A percentile compares a stretch with the other conserved stretches of the same genome.
These are phyloP conservation scores for Sussaba pulchella DNA, from an alignment of 2,888 invertebrate species.

Conservation along the genomic window DNA sequence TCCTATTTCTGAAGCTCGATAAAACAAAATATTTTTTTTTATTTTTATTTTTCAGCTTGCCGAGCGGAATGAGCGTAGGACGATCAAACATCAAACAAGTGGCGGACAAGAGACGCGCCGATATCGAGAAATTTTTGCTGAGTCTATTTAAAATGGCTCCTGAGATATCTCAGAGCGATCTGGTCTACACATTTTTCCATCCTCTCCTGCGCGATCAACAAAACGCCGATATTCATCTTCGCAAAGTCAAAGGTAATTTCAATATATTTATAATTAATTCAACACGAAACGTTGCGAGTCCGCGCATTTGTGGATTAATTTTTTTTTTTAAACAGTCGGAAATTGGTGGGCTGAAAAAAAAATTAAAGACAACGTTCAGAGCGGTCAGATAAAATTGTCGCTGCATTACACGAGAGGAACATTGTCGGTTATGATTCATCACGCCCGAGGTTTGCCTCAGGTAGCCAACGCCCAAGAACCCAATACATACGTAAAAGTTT, in stretches of 20 bases:
- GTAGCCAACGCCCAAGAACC: conserved; percentile 93
- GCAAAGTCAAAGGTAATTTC: conserved; percentile 90
- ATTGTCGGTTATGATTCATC: conserved; percentile 94
- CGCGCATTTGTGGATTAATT: conserved; percentile 5
- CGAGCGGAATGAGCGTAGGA: conserved; percentile 92
- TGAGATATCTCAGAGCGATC: conserved; percentile 97
- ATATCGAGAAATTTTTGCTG: conserved; percentile 94
- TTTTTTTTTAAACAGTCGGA: conserved; percentile 77
- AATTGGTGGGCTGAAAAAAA: conserved; percentile 83
- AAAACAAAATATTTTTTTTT: conserved; percentile 12
- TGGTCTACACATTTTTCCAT: conserved; percentile 99
- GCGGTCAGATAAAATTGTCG: conserved; percentile 92
- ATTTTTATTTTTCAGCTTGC: conserved; percentile 85
- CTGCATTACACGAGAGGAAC: conserved; percentile 91
- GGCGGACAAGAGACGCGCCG: conserved; percentile 95
- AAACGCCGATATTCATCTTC: conserved; percentile 92
- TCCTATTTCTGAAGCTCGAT: conserved; percentile 18
- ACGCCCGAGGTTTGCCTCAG: conserved; percentile 94
- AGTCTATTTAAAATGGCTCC: conserved; percentile 94
- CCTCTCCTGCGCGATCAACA: conserved; percentile 97
- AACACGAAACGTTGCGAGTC: not conserved
- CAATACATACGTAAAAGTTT: conserved; percentile 96
- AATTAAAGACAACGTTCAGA: conserved; percentile 82
- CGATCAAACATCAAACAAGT: conserved; percentile 98
- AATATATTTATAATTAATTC: conserved; percentile 1